A percentile compares a stretch with the other conserved stretches of the same genome.
These are phyloP conservation scores for Ophion ellenae DNA, from an alignment of 2,888 invertebrate genomes.

Conservation along the genomic window DNA sequence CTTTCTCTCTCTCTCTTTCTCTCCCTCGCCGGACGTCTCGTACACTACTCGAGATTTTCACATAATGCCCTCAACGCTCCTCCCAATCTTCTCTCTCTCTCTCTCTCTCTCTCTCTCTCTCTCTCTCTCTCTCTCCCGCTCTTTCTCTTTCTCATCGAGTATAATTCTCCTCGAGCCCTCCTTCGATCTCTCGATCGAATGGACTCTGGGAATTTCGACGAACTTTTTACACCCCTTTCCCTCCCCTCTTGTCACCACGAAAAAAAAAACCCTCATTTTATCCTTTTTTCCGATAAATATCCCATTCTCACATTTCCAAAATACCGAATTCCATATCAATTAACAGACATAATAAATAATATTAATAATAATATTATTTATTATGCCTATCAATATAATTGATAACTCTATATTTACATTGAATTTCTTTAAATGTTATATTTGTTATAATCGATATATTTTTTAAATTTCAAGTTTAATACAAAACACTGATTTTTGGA, in stretches of 20 bases:
- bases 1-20: constrained; percentile 1
- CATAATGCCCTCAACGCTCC: constrained; percentile 46
- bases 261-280: background rate
- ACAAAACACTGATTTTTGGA: too few species aligned
- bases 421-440: too few species aligned
- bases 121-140: too few species aligned
- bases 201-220: constrained; percentile 4
- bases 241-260: constrained; percentile 4
- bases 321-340: too few species aligned
- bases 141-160: constrained; percentile 8
- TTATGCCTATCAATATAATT: too few species aligned
- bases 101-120: background rate
- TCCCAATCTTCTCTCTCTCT: background rate
- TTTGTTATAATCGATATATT: too few species aligned
- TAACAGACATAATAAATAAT: too few species aligned
- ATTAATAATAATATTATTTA: too few species aligned
- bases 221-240: constrained; percentile 4
- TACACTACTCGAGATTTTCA: constrained; percentile 58
- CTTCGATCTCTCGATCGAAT: constrained; percentile 25
- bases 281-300: too few species aligned
- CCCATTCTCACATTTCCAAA: too few species aligned
- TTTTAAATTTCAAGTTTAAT: too few species aligned
- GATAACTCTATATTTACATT: too few species aligned
- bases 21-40: constrained; percentile 29
- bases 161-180: constrained; percentile 23